Base-by-base conservation (phyloP, 2,113 vertebrate genomes). In the Opisthocomus hoazin region DNA sequence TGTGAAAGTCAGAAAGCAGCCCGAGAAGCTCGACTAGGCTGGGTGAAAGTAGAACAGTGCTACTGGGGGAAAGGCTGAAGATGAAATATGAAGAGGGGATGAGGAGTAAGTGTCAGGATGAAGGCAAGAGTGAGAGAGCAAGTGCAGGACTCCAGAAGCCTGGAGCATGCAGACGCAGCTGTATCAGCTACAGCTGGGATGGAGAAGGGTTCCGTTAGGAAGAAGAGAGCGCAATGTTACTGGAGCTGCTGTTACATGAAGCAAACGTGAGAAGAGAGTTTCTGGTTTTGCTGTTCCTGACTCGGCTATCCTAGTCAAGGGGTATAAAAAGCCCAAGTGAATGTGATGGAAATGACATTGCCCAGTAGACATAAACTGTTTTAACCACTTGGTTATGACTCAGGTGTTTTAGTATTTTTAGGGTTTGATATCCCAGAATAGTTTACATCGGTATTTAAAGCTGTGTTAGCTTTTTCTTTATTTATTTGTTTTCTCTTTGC, bases 401-500 rank as follows among this genome's bases (percentile, higher is more conserved):
- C 20, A 45, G 17, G 11, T 58, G 26, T 76, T 88, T 63, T 66
- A 45, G 5, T 82, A 36, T 34, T 83, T 90, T 79, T 83, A 89
- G 37, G 17, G 20, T 64, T 76, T 89, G 57, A 80, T 76, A 89
- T 77, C 27, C 23, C 21, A 77, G 53, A 76, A 58, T 19, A 2
- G 10, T 76, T 84, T 76, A n/a, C 20, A 60, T 4, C 8, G 5
- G 7, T 73, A 51, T 29, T 83, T 71, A 41, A 46, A 87, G 13
- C 8, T 10, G 2, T 61, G 11, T 71, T 82, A 5, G 4, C 1
- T 32, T 36, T 43, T 58, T 41, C 0, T 36, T 60, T 27, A 6
- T 45, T 48, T 57, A 9, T 41, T 71, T 36, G 3, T 61, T 85
- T 89, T 39, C 17, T 66, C 16, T 18, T 76, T 48, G 18, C 50